These are phyloP conservation scores for Emydocephalus ijimae DNA, from an alignment of 2,113 vertebrate species.

Conservation along the genomic window DNA sequence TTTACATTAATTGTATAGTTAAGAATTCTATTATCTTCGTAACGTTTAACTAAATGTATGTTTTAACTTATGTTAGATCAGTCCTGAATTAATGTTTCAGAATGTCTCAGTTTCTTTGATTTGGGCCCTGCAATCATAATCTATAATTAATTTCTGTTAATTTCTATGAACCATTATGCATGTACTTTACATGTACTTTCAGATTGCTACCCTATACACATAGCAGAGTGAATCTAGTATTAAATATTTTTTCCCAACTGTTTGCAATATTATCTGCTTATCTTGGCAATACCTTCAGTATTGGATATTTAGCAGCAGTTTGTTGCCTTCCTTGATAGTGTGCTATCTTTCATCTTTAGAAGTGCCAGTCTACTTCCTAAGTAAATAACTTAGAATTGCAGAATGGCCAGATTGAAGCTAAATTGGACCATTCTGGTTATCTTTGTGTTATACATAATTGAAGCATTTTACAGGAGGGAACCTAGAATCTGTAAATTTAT, in stretches of 20 bases:
- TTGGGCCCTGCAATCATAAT: background rate
- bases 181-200: too few relatives aligned
- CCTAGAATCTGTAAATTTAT: background rate
- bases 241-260: background rate
- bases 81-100: background rate
- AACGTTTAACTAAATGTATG: conserved; percentile 31
- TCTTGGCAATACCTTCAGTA: background rate
- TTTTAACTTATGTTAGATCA: background rate
- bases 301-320: background rate
- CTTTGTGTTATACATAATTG: background rate
- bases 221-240: background rate
- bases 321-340: background rate
- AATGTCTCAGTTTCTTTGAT: background rate
- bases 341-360: background rate
- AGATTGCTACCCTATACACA: too few relatives aligned
- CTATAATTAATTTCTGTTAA: background rate
- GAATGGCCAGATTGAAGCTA: background rate
- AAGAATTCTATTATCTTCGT: conserved; percentile 2
- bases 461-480: background rate
- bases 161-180: background rate
- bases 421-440: background rate
- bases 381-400: background rate
- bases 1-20: background rate
- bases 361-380: background rate
- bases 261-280: background rate